phyloP scores from a whole-genome alignment of 2,797 vertebrate genomes.

The Lutjanus campechanus region DNA sequence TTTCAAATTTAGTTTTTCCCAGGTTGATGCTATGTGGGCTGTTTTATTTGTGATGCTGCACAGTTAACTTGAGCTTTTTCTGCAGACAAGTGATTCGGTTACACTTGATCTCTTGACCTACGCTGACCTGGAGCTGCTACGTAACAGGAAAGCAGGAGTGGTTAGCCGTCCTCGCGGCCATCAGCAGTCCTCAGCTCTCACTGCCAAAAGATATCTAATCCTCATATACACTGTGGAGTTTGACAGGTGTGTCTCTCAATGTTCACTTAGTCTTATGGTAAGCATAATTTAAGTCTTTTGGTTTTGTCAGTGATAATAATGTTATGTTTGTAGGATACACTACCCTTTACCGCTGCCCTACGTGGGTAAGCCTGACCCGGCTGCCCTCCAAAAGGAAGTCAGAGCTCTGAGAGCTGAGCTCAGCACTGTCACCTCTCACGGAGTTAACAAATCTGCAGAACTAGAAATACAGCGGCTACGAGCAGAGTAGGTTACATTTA shows the following conservation, averaged over 20 bases:
- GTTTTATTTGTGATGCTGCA: not conserved
- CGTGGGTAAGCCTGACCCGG: slow-evolving; percentile 92
- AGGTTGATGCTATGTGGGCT: not conserved
- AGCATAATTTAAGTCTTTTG: not conserved
- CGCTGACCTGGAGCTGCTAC: slow-evolving; percentile 91
- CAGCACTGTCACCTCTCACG: slow-evolving; percentile 75
- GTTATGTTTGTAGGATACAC: slow-evolving; percentile 88
- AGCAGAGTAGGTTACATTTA: slow-evolving; percentile 86
- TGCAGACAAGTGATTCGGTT: slow-evolving; percentile 93
- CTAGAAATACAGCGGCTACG: slow-evolving; percentile 88
- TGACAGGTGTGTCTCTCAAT: slow-evolving; percentile 88
- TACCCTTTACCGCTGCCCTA: slow-evolving; percentile 94
- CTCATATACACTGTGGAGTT: slow-evolving; percentile 97
- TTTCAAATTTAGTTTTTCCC: no score
- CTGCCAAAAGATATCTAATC: slow-evolving; percentile 94
- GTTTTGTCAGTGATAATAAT: not conserved
- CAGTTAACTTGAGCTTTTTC: slow-evolving; percentile 27
- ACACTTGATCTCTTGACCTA: slow-evolving; percentile 95
- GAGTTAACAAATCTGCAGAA: slow-evolving; percentile 81
- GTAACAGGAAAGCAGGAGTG: slow-evolving; percentile 90
- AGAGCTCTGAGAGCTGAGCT: slow-evolving; percentile 89
- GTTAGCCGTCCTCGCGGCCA: slow-evolving; percentile 82
- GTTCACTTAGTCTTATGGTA: not conserved
- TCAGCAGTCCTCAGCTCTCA: slow-evolving; percentile 87
- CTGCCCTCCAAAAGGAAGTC: slow-evolving; percentile 90